phyloP scores from a whole-genome alignment of 1,140 invertebrate species.

The Zeugodacus cucurbitae region DNA sequence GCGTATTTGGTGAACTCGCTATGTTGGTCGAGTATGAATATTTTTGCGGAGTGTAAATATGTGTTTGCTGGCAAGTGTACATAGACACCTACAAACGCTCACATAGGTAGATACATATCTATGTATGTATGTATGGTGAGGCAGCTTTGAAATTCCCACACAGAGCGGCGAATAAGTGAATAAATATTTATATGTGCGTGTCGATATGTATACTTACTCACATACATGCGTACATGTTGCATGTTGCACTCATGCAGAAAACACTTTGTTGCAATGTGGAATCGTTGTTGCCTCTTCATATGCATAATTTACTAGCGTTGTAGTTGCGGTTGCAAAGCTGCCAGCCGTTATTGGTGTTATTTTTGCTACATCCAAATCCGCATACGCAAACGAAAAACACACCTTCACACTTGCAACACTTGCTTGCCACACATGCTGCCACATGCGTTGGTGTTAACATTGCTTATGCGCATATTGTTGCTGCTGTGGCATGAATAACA shows the following conservation, averaged over 20 bases:
- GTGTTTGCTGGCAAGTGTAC: not conserved
- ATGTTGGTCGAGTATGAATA: not conserved
- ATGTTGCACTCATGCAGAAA: not conserved
- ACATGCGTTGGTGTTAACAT: not conserved
- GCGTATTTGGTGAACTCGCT: not conserved
- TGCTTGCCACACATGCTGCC: not conserved
- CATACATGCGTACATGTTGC: not conserved
- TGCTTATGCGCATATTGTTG: not conserved
- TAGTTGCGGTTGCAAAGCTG: not conserved
- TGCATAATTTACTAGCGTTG: not conserved
- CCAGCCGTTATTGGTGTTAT: not conserved
- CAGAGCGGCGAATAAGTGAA: not conserved
- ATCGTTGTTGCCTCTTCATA: not conserved
- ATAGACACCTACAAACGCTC: not conserved
- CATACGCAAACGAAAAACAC: not conserved
- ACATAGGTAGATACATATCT: not conserved
- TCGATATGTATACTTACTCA: not conserved
- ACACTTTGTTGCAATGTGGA: not conserved
- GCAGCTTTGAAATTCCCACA: not conserved
- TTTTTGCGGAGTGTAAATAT: not conserved
- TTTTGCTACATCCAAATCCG: not conserved
- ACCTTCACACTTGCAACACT: not conserved
- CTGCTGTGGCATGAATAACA: too few relatives aligned
- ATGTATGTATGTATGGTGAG: not conserved
- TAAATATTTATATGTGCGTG: not conserved